Evolutionary conservation across 2,888 invertebrate species (phyloP).

Genomic region (Cheilosia pagana): DNA sequence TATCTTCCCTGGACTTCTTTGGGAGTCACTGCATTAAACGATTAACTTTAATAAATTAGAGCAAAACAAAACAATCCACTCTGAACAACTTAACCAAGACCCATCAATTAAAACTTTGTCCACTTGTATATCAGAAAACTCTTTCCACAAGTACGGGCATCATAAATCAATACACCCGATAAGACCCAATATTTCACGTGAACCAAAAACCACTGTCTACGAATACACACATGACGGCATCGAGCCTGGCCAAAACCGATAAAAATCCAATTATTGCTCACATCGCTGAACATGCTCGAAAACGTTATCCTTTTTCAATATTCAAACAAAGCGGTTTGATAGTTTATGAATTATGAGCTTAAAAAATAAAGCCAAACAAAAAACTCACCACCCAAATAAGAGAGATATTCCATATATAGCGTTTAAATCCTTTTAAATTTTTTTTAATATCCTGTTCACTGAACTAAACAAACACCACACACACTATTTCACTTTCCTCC

Average conservation of each 20-base stretch:
- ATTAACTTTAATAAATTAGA: too few species aligned
- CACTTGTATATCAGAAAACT: neutral
- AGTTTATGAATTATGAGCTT: neutral
- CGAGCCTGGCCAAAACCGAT: neutral
- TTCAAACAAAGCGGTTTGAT: neutral
- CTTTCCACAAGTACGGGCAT: neutral
- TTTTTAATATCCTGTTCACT: constrained; percentile 38
- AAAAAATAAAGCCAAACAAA: too few species aligned
- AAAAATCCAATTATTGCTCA: constrained; percentile 5
- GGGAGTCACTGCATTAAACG: too few species aligned
- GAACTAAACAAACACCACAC: neutral
- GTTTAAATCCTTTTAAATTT: neutral
- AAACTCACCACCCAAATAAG: constrained; percentile 21
- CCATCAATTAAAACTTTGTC: neutral
- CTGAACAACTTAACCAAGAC: neutral
- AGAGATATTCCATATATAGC: constrained; percentile 14
- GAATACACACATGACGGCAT: neutral
- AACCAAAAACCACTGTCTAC: neutral
- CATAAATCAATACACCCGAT: neutral
- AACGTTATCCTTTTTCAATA: neutral
- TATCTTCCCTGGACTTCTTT: too few species aligned
- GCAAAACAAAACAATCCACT: neutral
- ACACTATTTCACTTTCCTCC: neutral
- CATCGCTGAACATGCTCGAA: constrained; percentile 10
- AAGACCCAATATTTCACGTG: neutral